Base-by-base conservation (phyloP, 2,888 invertebrate species). In the Drosophila koepferae region DNA sequence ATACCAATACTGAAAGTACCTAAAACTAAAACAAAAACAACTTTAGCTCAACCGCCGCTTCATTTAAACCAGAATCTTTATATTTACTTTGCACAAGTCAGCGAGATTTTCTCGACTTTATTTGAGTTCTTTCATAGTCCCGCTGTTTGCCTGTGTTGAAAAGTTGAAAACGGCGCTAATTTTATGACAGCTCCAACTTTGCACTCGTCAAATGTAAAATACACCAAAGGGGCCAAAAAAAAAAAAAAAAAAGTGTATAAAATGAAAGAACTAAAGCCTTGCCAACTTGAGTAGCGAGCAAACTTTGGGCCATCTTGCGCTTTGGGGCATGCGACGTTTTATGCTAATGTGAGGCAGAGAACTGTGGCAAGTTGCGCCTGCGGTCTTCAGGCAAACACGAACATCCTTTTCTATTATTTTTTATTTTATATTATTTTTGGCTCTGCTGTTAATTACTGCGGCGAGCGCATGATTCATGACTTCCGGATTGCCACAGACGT, bases 381-480 rank as follows among this genome's bases (percentile, higher is more conserved):
- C 61, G 71, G 65, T 63, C 60, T 80, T 66, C 51, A 64, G 66
- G 85, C 53, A 59, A 77, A 72, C 72, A 70, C 55, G 51, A 68
- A 62, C 49, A 67, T 69, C 65, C 76, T 74, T 73, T 64, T 69
- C 3, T 40, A n/a, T 41, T 23, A 14, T 12, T 14, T 38, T 14
- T 2, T 14, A 5, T 41, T 8, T 72, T 74, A 60, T 71, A 2
- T 41, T 3, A 4, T 34, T 31, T 16, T n/a, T 12, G 72, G 70
- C 48, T 53, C 44, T 16, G 51, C 31, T 12, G 31, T 90, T 90
- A 86, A 86, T 86, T 90, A 86, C 90, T 86, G 81, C 79, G 84
- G 90, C 74, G 64, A 82, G 88, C 82, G 61, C 72, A 82, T 86
- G 84, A 85, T 78, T 86, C 86, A 89, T 90, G 89, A 86, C 84